Evolutionary conservation across 2,113 vertebrate genomes (phyloP).

Genomic region (Rhynchopsitta pachyrhyncha): DNA sequence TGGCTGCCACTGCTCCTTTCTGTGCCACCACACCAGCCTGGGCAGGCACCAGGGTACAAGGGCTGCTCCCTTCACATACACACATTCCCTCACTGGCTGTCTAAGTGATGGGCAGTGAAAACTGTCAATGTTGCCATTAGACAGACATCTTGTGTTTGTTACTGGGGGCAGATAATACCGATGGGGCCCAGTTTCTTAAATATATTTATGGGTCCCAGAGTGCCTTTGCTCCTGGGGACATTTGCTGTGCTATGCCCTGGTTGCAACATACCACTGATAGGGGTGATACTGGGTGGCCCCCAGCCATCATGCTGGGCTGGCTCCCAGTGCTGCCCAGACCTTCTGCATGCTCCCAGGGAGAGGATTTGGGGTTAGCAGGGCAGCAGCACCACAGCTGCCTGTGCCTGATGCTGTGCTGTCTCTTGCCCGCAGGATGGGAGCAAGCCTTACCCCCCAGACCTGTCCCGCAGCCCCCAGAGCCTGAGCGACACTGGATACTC

Average conservation of each 20-base stretch:
- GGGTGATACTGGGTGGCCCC: accelerated
- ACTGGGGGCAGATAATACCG: accelerated
- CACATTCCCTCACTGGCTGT: background rate
- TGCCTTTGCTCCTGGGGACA: background rate
- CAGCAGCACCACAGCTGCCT: background rate
- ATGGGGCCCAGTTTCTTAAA: background rate
- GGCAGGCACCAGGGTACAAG: no score
- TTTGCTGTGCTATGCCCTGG: background rate
- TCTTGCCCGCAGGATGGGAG: constrained; percentile 80
- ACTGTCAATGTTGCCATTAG: background rate
- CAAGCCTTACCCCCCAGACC: constrained; percentile 92
- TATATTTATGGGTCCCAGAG: background rate
- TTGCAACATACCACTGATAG: background rate
- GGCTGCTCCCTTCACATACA: background rate
- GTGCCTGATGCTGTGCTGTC: background rate
- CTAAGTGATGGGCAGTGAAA: background rate
- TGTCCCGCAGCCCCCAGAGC: constrained; percentile 91
- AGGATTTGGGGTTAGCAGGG: accelerated
- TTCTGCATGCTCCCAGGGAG: background rate
- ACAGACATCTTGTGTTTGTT: background rate
- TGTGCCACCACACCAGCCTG: background rate
- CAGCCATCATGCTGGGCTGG: background rate
- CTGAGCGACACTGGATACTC: constrained; percentile 98
- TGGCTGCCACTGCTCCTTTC: background rate
- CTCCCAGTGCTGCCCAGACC: background rate